Percentiles rank a stretch among this genome's conserved stretches.
Evolutionary conservation across 2,113 vertebrate genomes (phyloP).

Genomic region (Isichthys henryi): DNA sequence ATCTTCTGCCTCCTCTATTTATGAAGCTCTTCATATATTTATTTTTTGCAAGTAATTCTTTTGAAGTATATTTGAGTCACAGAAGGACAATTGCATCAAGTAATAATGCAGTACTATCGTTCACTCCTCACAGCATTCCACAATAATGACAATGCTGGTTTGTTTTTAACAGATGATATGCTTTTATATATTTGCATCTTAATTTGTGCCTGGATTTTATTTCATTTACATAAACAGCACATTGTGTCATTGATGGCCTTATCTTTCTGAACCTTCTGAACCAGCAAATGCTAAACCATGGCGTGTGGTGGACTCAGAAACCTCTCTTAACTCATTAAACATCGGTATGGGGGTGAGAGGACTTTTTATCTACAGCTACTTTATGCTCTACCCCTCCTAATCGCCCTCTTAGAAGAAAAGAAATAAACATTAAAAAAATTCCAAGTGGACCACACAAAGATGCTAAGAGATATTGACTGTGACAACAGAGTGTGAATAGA

Average conservation of each 20-base stretch:
- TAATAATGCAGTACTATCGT: not conserved
- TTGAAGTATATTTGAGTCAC: not conserved
- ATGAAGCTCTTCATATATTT: not conserved
- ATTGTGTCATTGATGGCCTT: not conserved
- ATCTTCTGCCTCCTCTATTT: not conserved
- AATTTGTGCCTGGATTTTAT: not conserved
- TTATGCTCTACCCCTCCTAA: not conserved
- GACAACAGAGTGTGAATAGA: not conserved
- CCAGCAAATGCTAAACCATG: not conserved
- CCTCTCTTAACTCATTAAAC: not conserved
- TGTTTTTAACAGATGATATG: not conserved
- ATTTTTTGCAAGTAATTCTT: not conserved
- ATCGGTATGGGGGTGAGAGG: not conserved
- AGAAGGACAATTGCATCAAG: not conserved
- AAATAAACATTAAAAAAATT: not conserved
- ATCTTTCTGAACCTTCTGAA: not conserved
- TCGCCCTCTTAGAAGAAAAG: not conserved
- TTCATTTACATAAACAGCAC: not conserved
- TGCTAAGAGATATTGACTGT: not conserved
- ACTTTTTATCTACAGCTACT: not conserved
- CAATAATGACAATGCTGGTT: not conserved
- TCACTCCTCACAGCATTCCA: not conserved
- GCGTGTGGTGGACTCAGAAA: not conserved
- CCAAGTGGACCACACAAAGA: not conserved
- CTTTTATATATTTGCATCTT: not conserved